A percentile compares a stretch with the other conserved stretches of the same genome.
phyloP scores from a whole-genome alignment of 2,797 vertebrate species.

The Spinus pinus region DNA sequence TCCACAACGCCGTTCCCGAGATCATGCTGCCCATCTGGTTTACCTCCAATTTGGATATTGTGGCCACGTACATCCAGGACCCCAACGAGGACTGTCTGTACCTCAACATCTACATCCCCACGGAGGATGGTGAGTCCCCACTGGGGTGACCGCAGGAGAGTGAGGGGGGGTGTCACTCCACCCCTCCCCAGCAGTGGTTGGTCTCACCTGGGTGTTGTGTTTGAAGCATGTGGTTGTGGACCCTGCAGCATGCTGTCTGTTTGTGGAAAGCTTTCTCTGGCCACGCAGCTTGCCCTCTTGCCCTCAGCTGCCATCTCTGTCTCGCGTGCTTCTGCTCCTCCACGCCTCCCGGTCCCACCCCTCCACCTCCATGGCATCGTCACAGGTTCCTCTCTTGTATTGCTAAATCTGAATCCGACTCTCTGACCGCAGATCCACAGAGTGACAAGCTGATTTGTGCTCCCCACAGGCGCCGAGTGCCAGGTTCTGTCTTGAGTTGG shows the following conservation, averaged over 20 bases:
- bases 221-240: slow-evolving; percentile 75
- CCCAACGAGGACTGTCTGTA: slow-evolving; percentile 99
- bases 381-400: slow-evolving; percentile 89
- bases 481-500: slow-evolving; percentile 65
- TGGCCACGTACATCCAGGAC: slow-evolving; percentile 98
- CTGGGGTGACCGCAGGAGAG: slow-evolving; percentile 42
- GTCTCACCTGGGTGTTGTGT: slow-evolving; percentile 79
- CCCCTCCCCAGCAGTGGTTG: slow-evolving; percentile 55
- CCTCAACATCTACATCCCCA: slow-evolving; percentile 99
- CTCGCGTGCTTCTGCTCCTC: not conserved
- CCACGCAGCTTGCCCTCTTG: slow-evolving; percentile 81
- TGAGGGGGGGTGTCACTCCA: not conserved
- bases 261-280: slow-evolving; percentile 69
- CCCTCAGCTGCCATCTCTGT: slow-evolving; percentile 80
- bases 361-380: slow-evolving; percentile 85
- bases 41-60: slow-evolving; percentile 99
- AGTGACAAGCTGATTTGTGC: slow-evolving; percentile 65
- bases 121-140: slow-evolving; percentile 98
- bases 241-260: slow-evolving; percentile 77
- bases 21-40: slow-evolving; percentile 99
- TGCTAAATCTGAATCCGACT: slow-evolving; percentile 66
- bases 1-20: slow-evolving; percentile 97
- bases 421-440: slow-evolving; percentile 63
- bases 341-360: slow-evolving; percentile 3
- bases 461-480: slow-evolving; percentile 58